Base-by-base conservation (phyloP, 2,888 invertebrate genomes). In the Acleris cristana region DNA sequence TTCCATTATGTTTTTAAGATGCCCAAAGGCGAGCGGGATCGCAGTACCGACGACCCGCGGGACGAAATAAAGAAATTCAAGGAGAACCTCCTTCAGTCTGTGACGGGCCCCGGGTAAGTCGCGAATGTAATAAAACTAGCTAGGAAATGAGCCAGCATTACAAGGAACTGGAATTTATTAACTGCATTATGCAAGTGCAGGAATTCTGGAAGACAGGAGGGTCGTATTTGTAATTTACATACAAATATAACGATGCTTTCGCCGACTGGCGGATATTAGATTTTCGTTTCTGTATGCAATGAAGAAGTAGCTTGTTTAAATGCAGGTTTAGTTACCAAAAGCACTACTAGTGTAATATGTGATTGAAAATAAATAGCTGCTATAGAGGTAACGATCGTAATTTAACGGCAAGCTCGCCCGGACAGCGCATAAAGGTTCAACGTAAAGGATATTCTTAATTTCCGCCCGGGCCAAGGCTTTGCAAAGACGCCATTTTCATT, bases 51-150 rank as follows among this genome's bases (percentile, higher is more conserved):
- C 58, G 75, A 76, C 77, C 4, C 80, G 4, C 40, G 79, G 57
- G 88, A 88, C 23, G 91, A 92, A 81, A 87, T 90, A 73, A 89
- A 86, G 75, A 87, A 89, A 74, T 89, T 90, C 71, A 92, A 92
- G 73, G 90, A 91, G 71, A 88, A 83, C 72, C 80, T 90, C 18
- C 80, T 91, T 26, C 88, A 88, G 71, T 85, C 87, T 60, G 72
- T 86, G 44, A 70, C 77, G 54, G 85, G 67, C 63, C 49, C 62
- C 34, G 87, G 87, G 91, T 92, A 76, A 89, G 90, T 87, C 58
- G 62, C 68, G 19, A 68, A 53, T 62, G 64, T 57, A 69, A 70
- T 62, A 53, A 66, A 66, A 59, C 63, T 64, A 64, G 54, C 59
- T 51, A 44, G 45, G 45, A 59, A 59, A 68, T 64, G 62, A 57